Conservation (phyloP, 2,113 vertebrate genomes). For the Lichenostomus cassidix region DNA sequence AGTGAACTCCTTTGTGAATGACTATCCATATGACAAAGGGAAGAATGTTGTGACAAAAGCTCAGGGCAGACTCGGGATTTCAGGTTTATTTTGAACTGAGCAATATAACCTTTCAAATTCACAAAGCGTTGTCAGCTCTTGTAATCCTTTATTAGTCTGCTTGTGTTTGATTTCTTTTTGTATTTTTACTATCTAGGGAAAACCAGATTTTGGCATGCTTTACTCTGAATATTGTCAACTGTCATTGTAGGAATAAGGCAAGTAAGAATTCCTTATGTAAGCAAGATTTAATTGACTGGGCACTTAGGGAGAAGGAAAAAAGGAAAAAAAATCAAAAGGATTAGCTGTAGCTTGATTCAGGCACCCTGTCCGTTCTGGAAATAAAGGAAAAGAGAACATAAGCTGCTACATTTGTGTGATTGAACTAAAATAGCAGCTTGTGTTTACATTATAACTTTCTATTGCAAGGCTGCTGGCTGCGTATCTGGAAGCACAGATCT, state of each 20-base stretch:
- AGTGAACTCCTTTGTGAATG: not conserved
- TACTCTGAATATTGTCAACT: not conserved
- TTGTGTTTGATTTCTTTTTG: constrained; percentile 30
- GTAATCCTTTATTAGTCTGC: not conserved
- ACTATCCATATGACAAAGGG: not conserved
- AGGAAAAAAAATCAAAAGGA: not conserved
- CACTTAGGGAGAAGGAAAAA: not conserved
- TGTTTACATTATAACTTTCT: not conserved
- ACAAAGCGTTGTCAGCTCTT: not conserved
- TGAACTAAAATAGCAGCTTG: not conserved
- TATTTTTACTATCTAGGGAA: not conserved
- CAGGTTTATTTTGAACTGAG: not conserved
- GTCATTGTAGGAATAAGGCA: not conserved
- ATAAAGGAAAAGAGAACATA: not conserved
- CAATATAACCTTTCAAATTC: constrained; percentile 1
- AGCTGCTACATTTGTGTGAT: not conserved
- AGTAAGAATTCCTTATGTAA: not conserved
- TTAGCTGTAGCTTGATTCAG: not conserved
- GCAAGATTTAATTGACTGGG: not conserved
- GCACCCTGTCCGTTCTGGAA: not conserved
- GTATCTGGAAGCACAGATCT: not conserved
- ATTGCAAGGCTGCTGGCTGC: not conserved
- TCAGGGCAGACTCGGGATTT: not conserved
- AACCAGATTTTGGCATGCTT: not conserved
- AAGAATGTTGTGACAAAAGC: not conserved